These are phyloP conservation scores for Empidonax alnorum DNA, from an alignment of 2,113 vertebrate genomes.

Conservation along the genomic window DNA sequence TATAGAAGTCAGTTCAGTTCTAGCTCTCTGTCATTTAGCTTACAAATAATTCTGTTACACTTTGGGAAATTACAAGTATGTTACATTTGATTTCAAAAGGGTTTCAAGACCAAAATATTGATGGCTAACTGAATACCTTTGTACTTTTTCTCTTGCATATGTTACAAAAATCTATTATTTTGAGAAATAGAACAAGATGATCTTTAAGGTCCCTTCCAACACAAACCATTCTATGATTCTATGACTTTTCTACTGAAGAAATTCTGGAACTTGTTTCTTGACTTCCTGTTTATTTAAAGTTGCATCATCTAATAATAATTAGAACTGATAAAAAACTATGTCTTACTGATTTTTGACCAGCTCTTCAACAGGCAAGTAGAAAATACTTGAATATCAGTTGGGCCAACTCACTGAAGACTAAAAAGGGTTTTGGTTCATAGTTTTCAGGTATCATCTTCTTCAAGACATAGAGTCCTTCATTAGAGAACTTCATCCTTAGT, in stretches of 20 bases:
- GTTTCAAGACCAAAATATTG: neutral
- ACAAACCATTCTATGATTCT: neutral
- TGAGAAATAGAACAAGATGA: neutral
- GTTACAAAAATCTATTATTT: neutral
- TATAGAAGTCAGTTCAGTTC: conserved; percentile 23
- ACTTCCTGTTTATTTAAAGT: neutral
- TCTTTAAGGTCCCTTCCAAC: neutral
- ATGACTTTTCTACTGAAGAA: neutral
- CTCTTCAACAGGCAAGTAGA: neutral
- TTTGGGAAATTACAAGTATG: neutral
- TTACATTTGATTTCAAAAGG: conserved; percentile 2
- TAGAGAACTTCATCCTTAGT: neutral
- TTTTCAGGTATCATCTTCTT: neutral
- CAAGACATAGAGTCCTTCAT: neutral
- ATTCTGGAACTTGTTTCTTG: neutral
- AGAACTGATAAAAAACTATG: neutral
- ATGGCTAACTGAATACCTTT: neutral
- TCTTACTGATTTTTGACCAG: neutral
- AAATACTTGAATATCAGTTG: neutral
- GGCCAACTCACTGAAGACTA: neutral
- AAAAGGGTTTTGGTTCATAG: neutral
- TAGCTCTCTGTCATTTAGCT: conserved; percentile 23
- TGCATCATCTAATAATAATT: neutral
- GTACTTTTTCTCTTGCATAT: rapidly evolving
- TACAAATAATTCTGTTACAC: neutral